Conservation (phyloP, 2,888 invertebrate genomes). For the Dicranocentrus wangi region DNA sequence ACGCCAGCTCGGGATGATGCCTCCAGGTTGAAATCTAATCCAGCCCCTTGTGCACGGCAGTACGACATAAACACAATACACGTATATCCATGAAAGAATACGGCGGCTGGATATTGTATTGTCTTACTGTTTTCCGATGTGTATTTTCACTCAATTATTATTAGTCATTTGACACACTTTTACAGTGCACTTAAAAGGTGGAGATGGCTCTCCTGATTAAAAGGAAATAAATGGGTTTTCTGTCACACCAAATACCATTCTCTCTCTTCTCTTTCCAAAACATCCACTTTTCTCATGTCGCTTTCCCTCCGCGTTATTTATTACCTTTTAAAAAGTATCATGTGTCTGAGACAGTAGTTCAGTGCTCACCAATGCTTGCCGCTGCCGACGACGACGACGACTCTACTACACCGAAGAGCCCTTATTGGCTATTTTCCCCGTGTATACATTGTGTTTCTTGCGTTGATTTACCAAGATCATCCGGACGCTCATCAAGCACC, state of each 20-base stretch:
- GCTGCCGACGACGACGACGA: background rate
- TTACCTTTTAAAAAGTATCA: constrained; percentile 37
- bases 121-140: background rate
- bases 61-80: too few species aligned
- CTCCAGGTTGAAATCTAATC: too few species aligned
- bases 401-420: too few species aligned
- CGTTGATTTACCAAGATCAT: background rate
- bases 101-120: too few species aligned
- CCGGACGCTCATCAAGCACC: background rate
- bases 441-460: background rate
- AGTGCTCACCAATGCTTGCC: background rate
- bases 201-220: constrained; percentile 34
- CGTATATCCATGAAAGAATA: too few species aligned
- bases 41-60: too few species aligned
- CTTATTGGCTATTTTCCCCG: background rate
- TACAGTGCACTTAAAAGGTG: constrained; percentile 1
- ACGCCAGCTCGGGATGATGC: too few species aligned
- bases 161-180: constrained; percentile 33
- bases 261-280: background rate
- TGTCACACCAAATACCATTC: background rate
- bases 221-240: constrained; percentile 45
- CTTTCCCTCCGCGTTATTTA: constrained; percentile 27
- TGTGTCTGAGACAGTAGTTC: background rate
- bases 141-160: constrained; percentile 3
- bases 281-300: constrained; percentile 2